phyloP scores from a whole-genome alignment of 1,140 invertebrate species.

The Leptinotarsa defecta region DNA sequence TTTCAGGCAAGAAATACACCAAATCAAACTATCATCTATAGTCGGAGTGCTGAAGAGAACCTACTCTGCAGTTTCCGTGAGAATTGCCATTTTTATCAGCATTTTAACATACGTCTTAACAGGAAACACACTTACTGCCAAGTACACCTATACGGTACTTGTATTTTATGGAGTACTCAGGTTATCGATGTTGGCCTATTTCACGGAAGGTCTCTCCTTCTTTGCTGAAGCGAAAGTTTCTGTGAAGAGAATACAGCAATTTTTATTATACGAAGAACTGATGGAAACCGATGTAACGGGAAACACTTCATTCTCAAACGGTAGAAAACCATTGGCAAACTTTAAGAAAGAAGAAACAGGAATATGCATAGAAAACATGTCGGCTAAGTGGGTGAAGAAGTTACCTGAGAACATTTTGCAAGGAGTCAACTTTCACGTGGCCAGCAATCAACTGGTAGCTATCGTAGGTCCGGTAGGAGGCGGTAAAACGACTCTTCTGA shows the following conservation, averaged over 20 bases:
- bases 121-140: constrained; percentile 69
- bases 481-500: constrained; percentile 65
- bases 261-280: constrained; percentile 51
- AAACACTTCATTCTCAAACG: background rate
- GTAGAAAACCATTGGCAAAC: background rate
- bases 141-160: constrained; percentile 75
- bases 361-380: background rate
- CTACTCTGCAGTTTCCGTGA: constrained; percentile 72
- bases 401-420: background rate
- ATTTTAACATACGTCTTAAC: constrained; percentile 74
- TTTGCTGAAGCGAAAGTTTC: constrained; percentile 71
- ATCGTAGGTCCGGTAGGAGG: constrained; percentile 80
- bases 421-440: constrained; percentile 10
- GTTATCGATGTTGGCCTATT: constrained; percentile 72
- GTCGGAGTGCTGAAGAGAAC: constrained; percentile 73
- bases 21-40: constrained; percentile 53
- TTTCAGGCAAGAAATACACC: constrained; percentile 48
- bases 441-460: constrained; percentile 61
- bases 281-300: background rate
- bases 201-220: constrained; percentile 64
- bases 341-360: background rate
- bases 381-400: constrained; percentile 11
- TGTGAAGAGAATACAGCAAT: constrained; percentile 68
- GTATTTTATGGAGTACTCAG: constrained; percentile 74
- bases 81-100: constrained; percentile 76